A percentile compares a stretch with the other conserved stretches of the same genome.
Conservation (phyloP, 2,888 invertebrate genomes). For the Netelia virgata region DNA sequence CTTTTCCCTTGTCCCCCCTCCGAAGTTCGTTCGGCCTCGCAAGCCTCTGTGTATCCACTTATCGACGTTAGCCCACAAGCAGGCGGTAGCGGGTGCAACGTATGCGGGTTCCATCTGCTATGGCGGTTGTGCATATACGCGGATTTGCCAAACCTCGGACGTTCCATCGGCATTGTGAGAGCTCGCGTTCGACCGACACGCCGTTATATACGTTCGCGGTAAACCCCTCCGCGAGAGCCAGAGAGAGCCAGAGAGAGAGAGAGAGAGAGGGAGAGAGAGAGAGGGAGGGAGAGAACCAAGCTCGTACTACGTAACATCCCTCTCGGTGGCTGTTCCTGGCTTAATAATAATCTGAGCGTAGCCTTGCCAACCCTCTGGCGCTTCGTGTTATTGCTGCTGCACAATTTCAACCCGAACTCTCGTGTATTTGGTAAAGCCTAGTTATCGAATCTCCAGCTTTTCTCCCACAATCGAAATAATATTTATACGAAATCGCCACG, state of each 20-base stretch:
- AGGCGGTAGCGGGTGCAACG: slow-evolving; percentile 21
- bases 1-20: slow-evolving; percentile 34
- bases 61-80: slow-evolving; percentile 63
- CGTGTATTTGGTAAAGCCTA: not conserved
- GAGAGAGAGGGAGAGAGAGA: not conserved
- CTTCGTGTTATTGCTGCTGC: slow-evolving; percentile 4
- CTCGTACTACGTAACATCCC: slow-evolving; percentile 12
- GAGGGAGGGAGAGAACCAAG: slow-evolving; percentile 9
- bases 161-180: slow-evolving; percentile 60
- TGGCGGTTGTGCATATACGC: slow-evolving; percentile 56
- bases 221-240: not conserved
- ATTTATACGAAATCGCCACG: not conserved
- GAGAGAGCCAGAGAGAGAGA: too few species aligned
- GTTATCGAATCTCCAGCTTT: too few species aligned
- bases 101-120: slow-evolving; percentile 51
- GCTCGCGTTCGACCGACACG: slow-evolving; percentile 36
- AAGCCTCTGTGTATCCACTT: slow-evolving; percentile 62
- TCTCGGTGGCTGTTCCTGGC: slow-evolving; percentile 3
- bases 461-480: not conserved
- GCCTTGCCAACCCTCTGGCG: not conserved
- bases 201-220: slow-evolving; percentile 6
- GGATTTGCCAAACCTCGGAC: slow-evolving; percentile 65
- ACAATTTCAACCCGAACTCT: not conserved
- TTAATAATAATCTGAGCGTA: slow-evolving; percentile 38
- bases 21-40: not conserved